Evolutionary conservation across 2,797 vertebrate species (phyloP), one percentile per base, ranked within the genome.

Genomic region (Pseudochromis fuscus): DNA sequence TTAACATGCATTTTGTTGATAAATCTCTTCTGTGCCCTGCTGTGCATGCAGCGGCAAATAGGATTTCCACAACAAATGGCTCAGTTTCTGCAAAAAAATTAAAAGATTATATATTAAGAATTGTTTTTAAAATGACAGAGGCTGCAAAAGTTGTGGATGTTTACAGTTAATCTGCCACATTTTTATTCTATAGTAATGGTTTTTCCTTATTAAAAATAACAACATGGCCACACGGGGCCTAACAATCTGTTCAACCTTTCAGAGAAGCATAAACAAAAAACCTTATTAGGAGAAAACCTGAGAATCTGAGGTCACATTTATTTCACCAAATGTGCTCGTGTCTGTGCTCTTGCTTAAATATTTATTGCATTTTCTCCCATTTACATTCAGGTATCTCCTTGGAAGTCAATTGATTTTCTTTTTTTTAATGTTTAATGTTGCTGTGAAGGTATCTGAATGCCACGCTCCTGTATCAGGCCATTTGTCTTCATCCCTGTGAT

Each of bases 401-500:
- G 3, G 9, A 59, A 31, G n/a, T 0, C 42, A 23, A 19, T 24
- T 24, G 23, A 38, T 49, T 48, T 25, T 51, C n/a, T 44, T 16
- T n/a, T 25, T 25, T 5, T 25, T 4, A 24, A 11, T 4, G 23
- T 49, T 12, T 6, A 33, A 33, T 8, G 7, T 33, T 11, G 8
- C 31, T 33, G 18, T 42, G 9, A 19, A n/a, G 7, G 40, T 42
- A 19, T 42, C 19, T 30, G 33, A 60, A n/a, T 24, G 27, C 30
- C 23, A 8, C 49, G 19, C 48, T 45, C 18, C 8, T 58, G n/a
- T n/a, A n/a, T 74, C 18, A 13, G 45, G 27, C 31, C 13, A 24
- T 21, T 11, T 18, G 2, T 73, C 57, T 72, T 42, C 18, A 46
- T 51, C 25, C 28, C 23, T n/a, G n/a, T n/a, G n/a, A 19, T 46